phyloP scores from a whole-genome alignment of 2,113 vertebrate species.

The Chloropsis cyanopogon region DNA sequence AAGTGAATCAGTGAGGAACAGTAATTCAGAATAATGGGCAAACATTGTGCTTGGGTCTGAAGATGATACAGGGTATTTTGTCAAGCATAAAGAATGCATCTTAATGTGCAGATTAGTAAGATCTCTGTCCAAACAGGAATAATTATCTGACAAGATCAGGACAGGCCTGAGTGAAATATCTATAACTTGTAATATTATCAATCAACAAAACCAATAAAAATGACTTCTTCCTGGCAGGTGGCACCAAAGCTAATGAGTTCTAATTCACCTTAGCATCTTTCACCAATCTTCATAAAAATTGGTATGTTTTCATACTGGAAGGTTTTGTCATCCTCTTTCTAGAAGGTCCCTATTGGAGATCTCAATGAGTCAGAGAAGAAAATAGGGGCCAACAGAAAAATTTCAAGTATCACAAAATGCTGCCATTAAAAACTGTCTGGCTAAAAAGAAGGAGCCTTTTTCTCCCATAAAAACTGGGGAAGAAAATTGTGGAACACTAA shows the following conservation, averaged over 20 bases:
- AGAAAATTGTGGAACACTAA: not conserved
- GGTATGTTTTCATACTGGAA: not conserved
- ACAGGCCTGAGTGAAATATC: not conserved
- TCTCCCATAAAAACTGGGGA: not conserved
- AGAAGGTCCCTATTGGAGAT: not conserved
- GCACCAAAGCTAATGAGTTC: not conserved
- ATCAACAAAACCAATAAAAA: not conserved
- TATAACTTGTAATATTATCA: not conserved
- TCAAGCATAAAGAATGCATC: not conserved
- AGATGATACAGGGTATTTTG: not conserved
- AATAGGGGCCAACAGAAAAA: not conserved
- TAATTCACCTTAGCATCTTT: not conserved
- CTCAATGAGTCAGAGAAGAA: not conserved
- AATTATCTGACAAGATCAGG: not conserved
- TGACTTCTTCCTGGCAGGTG: slow-evolving; percentile 17
- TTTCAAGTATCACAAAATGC: not conserved
- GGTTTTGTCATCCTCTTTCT: not conserved
- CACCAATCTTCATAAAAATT: not conserved
- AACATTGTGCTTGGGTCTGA: not conserved
- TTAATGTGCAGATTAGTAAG: not conserved
- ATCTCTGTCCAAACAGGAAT: not conserved
- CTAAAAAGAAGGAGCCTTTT: not conserved
- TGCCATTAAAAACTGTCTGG: not conserved
- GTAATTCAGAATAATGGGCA: not conserved
- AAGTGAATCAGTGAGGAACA: not conserved